Base-by-base conservation (phyloP, 2,797 vertebrate species). In the Anniella stebbinsi region DNA sequence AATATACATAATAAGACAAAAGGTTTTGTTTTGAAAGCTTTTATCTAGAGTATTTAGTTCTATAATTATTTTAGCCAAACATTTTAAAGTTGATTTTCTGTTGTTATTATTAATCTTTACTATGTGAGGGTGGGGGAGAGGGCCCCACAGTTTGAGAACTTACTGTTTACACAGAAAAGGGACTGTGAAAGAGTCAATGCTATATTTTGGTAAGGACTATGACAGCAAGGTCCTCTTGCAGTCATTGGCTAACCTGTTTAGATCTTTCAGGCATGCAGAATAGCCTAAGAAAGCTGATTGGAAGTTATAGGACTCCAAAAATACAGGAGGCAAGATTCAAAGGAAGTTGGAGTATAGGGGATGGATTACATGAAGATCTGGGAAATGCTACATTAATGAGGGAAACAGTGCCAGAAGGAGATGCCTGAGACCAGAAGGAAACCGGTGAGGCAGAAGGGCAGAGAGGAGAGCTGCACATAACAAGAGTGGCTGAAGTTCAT, bases 381-480 rank as follows among this genome's bases (percentile, higher is more conserved):
- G 60, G 45, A 67, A 45, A 77, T 0, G 18, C 30, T 7, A 90
- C 36, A 30, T 33, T 92, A 93, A 92, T 84, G 60, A 75, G 4
- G 30, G 23, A 69, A 90, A 80, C 36, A 33, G 28, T 38, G 33
- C 45, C 13, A 88, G 0, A n/a, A 6, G 9, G 60, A 48, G 0
- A 84, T 38, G 1, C 72, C 23, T n/a, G 70, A 78, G 38, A 21
- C 45, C 45, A 8, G 11, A 78, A 85, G 38, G 54, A 57, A 84
- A 38, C n/a, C 23, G 15, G 88, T 88, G 33, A 48, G 48, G 25
- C 18, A 86, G 0, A 54, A 75, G 3, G 70, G 75, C 81, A 57
- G 12, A 66, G 75, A 90, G 30, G 33, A 82, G 73, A 63, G 23
- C 70, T 89, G 60, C 36, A 69, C 33, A 60, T 54, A 30, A 72